Base-by-base conservation (phyloP, 2,888 invertebrate genomes). In the Phymatocera aterrima region DNA sequence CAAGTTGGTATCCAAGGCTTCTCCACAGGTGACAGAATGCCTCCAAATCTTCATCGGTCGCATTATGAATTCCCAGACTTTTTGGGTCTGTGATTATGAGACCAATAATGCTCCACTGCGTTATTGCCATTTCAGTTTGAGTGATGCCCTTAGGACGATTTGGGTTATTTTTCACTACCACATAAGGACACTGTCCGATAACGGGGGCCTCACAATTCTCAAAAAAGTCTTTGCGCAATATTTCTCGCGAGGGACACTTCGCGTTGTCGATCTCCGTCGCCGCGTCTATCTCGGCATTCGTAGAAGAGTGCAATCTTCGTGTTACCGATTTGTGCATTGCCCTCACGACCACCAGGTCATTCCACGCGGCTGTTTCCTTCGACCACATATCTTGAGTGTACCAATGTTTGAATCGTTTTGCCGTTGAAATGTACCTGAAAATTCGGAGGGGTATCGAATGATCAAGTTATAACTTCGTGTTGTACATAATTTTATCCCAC, bases 101-200 rank as follows among this genome's bases (percentile, higher is more conserved):
- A 0, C 92, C 92, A 34, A 93, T 87, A 83, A 93, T 93, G 0
- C 91, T 92, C 83, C 91, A 91, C 82, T 92, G 93, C 0, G 93
- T 93, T 1, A 90, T 57, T 0, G 90, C 87, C 93, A 93, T 93
- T 81, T 92, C 92, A 43, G 89, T 89, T 82, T 93, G 93, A 78
- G 91, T 92, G 3, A 93, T 78, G 72, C 85, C 84, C 24, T 77
- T 40, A 8, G 37, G 51, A n/a, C 37, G 37, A 24, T 51, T 15
- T 12, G 77, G 43, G 77, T 79, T n/a, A 79, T 74, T 75, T 5
- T 79, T 31, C 31, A 43, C 70, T 3, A 24, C 10, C 15, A 40
- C 8, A 57, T 83, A 84, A 2, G 86, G 86, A 79, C 86, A 87
- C 72, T 86, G 84, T 12, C 83, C 81, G 4, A 80, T 65, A 4